Evolutionary conservation across 53 echinoderm and acorn worm species (phyloP), one percentile per base, ranked within the genome.

Genomic region (Hippasteria phrygiana): DNA sequence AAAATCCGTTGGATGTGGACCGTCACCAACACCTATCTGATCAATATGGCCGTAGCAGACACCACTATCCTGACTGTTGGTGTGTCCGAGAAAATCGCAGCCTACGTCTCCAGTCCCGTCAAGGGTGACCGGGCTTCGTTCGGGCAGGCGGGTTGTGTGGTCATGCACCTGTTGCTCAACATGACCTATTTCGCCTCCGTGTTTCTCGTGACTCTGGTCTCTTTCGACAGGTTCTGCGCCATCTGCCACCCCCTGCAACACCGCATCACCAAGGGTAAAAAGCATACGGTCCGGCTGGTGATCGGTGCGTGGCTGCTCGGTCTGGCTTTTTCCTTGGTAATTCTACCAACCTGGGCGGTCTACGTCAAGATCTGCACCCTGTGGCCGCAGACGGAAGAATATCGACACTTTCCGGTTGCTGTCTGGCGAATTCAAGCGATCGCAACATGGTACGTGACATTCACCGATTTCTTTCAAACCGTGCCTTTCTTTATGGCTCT

Each of bases 1-100:
- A 75, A 88, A 5, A 85, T 95, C 28, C 85, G 71, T 16, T 54
- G 88, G 10, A 95, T 95, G 93, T 62, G 93, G 26, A 95, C 95
- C 16, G 79, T 95, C 77, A 95, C 95, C n/a, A 95, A 95, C 43
- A 24, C 76, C 20, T 95, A 93, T 75, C 85, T 95, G 54, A 77
- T 75, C 63, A 93, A 91, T 65, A 22, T 95, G 45, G 95, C 95
- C 0, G n/a, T 95, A 5, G 90, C 93, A 7, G 95, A 95, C 53
- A 27, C 88, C 17, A 35, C 72, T 6, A 93, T 89, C 53, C 62
- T 95, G 34, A 40, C 72, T 7, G 73, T 90, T 14, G 93, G 76
- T 12, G 88, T 95, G 4, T 90, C 90, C 2, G 93, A 93, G 66
- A 93, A 95, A 71, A 45, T 95, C 14, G 84, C 88, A 69, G 81